A percentile compares a stretch with the other conserved stretches of the same genome.
Evolutionary conservation across 2,113 vertebrate species (phyloP).

Genomic region (Xiphorhynchus elegans): DNA sequence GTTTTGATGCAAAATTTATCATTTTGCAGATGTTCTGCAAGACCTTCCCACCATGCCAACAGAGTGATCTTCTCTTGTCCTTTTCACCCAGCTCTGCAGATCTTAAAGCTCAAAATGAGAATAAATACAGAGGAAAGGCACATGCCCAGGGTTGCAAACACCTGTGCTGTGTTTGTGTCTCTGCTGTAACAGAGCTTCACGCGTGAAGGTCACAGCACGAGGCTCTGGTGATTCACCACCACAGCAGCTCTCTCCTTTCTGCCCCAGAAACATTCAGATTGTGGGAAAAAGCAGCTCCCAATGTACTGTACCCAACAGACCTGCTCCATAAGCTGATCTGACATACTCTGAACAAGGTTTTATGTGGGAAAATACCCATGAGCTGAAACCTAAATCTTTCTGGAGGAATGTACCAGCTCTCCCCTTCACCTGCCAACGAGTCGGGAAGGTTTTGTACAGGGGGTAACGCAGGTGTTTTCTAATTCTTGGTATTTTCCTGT

Average conservation of each 20-base stretch:
- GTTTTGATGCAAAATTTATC: background rate
- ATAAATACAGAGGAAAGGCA: background rate
- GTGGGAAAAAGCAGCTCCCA: background rate
- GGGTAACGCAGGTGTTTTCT: background rate
- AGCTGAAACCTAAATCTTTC: background rate
- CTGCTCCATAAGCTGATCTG: background rate
- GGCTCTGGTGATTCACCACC: background rate
- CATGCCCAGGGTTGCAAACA: background rate
- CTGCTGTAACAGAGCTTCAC: background rate
- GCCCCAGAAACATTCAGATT: background rate
- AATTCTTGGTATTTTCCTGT: background rate
- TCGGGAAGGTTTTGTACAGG: background rate
- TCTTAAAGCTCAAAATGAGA: background rate
- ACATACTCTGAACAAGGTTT: background rate
- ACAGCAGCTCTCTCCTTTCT: background rate
- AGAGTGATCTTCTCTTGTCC: background rate
- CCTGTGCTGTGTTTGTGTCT: rapidly evolving
- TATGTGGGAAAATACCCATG: background rate
- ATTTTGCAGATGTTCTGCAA: background rate
- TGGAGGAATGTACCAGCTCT: background rate
- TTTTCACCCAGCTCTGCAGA: background rate
- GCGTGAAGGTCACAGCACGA: background rate
- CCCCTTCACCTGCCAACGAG: background rate
- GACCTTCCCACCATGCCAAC: background rate
- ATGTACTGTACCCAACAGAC: background rate